phyloP scores from a whole-genome alignment of 2,797 vertebrate species.

The Lepidocolaptes lacrymiger region DNA sequence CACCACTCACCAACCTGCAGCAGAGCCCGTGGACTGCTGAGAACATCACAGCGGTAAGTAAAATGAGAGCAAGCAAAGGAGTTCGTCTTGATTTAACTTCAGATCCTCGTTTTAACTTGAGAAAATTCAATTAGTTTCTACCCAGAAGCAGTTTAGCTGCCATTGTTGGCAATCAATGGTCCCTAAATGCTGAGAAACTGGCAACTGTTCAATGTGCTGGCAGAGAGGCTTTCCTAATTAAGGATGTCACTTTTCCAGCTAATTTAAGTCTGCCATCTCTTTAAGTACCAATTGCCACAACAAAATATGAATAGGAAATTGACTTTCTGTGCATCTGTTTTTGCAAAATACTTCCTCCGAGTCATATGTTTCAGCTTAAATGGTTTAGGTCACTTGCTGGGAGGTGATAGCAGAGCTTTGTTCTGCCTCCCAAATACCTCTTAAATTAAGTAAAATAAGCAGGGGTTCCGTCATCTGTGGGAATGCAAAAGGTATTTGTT shows the following conservation, averaged over 20 bases:
- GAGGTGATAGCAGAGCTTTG: background rate
- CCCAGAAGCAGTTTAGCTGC: constrained; percentile 67
- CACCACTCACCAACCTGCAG: background rate
- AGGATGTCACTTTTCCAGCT: constrained; percentile 73
- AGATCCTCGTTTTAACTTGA: constrained; percentile 46
- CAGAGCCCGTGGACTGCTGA: background rate
- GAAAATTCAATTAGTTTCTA: constrained; percentile 74
- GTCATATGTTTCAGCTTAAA: constrained; percentile 66
- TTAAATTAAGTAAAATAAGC: constrained; percentile 29
- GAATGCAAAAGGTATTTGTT: background rate
- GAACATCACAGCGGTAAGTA: background rate
- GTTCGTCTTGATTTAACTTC: constrained; percentile 43
- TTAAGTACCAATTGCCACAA: constrained; percentile 65
- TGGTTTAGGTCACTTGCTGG: constrained; percentile 53
- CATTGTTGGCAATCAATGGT: constrained; percentile 71
- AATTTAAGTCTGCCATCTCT: constrained; percentile 71
- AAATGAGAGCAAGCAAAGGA: constrained; percentile 34
- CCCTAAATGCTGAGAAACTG: constrained; percentile 73
- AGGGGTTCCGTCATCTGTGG: rapidly evolving
- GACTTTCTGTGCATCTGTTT: constrained; percentile 71
- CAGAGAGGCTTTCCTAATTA: constrained; percentile 76
- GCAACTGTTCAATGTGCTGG: constrained; percentile 68
- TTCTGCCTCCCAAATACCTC: background rate
- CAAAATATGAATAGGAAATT: constrained; percentile 71
- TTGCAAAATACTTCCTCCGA: constrained; percentile 67